Base-by-base conservation (phyloP, 2,113 vertebrate genomes). In the Struthio camelus region DNA sequence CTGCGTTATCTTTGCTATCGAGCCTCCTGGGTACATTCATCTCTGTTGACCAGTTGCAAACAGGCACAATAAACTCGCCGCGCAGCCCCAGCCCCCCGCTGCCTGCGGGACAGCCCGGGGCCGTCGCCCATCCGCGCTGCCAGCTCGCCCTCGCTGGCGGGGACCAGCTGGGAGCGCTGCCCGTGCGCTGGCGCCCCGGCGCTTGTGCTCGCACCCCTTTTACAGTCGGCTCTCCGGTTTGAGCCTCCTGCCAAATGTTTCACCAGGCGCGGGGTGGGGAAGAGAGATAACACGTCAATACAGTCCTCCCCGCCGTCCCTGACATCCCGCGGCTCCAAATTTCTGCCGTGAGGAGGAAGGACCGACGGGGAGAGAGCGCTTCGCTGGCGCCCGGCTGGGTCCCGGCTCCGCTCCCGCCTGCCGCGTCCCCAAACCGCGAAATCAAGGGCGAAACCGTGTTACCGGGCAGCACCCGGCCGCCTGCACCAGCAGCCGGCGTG, bases 391-490 rank as follows among this genome's bases (percentile, higher is more conserved):
- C 28, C 46, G 20, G 19, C 36, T 15, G 44, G 44, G 46, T 6
- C 46, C 46, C 46, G 46, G 18, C 44, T 46, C 44, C 44, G 44
- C 44, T 46, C 44, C 44, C 44, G 44, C 44, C 44, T 46, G 44
- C 44, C 44, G 44, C 17, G 0, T 2, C 56, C 44, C 11, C 12
- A 59, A 87, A 11, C 6, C 0, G 6, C 34, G 8, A 53, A 56
- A 77, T 9, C 15, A 15, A 2, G 9, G 6, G 0, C 0, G 56
- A 40, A 53, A 8, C 4, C 23, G 2, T 1, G 20, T 46, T 62
- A 71, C 77, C 36, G 9, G 28, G 34, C 72, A 72, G 75, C 28
- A 50, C 2, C 3, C 1, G 89, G 9, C 0, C 42, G 28, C 19
- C 14, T 32, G 27, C 22, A 58, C 36, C 73, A 23, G 54, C 46